These are phyloP conservation scores for Agrypnus murinus DNA, from an alignment of 2,888 invertebrate species.

Conservation along the genomic window DNA sequence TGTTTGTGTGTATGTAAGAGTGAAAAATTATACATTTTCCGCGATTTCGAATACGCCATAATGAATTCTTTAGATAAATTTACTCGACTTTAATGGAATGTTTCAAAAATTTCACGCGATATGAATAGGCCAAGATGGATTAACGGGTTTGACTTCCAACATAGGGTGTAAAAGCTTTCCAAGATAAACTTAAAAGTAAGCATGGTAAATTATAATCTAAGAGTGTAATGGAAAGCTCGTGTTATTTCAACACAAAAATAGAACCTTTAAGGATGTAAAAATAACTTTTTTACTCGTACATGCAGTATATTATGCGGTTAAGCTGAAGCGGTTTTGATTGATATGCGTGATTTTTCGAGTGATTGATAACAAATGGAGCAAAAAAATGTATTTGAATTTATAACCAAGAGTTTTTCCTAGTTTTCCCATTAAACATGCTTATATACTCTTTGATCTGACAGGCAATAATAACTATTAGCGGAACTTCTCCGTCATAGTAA, in stretches of 20 bases:
- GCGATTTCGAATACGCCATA: conserved; percentile 29
- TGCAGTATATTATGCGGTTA: conserved; percentile 18
- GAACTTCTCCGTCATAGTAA: no score
- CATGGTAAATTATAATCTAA: conserved; percentile 40
- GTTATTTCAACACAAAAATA: conserved; percentile 34
- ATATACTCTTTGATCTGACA: no score
- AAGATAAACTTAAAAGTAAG: conserved; percentile 39
- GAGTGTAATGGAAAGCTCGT: conserved; percentile 42
- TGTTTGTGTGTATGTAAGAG: conserved; percentile 15
- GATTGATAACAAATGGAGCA: background rate
- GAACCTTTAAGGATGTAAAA: conserved; percentile 12
- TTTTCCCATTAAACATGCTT: no score
- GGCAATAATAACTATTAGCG: no score
- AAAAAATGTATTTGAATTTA: no score
- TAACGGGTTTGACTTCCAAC: conserved; percentile 36
- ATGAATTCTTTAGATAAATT: conserved; percentile 41
- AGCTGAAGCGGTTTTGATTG: conserved; percentile 17
- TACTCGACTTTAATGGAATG: conserved; percentile 37
- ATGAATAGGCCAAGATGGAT: conserved; percentile 40
- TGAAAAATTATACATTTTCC: conserved; percentile 27
- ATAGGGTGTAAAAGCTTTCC: conserved; percentile 34
- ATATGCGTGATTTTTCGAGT: conserved; percentile 19
- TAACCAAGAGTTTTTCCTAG: no score
- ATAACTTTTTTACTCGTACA: conserved; percentile 11
- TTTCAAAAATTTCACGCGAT: conserved; percentile 40